Base-by-base conservation (phyloP, 2,113 vertebrate genomes). In the Labeo rohita region DNA sequence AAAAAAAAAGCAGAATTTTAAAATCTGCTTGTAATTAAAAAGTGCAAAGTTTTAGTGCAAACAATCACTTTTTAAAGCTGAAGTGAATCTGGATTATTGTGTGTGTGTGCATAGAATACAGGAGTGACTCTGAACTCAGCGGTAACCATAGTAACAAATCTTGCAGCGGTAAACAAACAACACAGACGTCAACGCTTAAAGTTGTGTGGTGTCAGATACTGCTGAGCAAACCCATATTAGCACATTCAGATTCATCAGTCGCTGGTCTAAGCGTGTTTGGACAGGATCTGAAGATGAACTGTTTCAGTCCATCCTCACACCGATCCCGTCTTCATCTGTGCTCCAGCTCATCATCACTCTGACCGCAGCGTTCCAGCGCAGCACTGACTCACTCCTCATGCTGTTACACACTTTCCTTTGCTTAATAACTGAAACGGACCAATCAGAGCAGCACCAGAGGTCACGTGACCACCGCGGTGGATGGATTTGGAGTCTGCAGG, bases 401-500 rank as follows among this genome's bases (percentile, higher is more conserved):
- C 49, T 15, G 13, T 54, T 4, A 63, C 10, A 56, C 16, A 63
- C 61, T 63, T 23, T 6, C 61, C 61, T 63, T 63, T 10, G 11
- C 59, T 61, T n/a, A n/a, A 61, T n/a, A 61, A 61, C 59, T 63
- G 59, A 23, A 63, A 23, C 59, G 0, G 49, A 3, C 52, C 52
- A 3, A 18, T 18, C 21, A 13, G 18, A 63, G 3, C 34, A 79
- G 23, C 9, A 21, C 4, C n/a, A 23, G 59, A 61, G n/a, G 59
- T 23, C 59, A n/a, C 3, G 2, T 47, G 72, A 47, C 45, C 70
- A 72, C 8, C 39, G 39, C 59, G 75, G 66, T 66, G 66, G 65
- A 74, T 36, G 45, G 75, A 28, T 36, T 23, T 68, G 16, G 85
- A 70, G 59, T 84, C 81, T 47, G 70, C 84, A 85, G 83, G 36